A percentile compares a stretch with the other conserved stretches of the same genome.
These are phyloP conservation scores for Pyrrhura leucotis DNA, from an alignment of 2,797 vertebrate genomes.

Conservation along the genomic window DNA sequence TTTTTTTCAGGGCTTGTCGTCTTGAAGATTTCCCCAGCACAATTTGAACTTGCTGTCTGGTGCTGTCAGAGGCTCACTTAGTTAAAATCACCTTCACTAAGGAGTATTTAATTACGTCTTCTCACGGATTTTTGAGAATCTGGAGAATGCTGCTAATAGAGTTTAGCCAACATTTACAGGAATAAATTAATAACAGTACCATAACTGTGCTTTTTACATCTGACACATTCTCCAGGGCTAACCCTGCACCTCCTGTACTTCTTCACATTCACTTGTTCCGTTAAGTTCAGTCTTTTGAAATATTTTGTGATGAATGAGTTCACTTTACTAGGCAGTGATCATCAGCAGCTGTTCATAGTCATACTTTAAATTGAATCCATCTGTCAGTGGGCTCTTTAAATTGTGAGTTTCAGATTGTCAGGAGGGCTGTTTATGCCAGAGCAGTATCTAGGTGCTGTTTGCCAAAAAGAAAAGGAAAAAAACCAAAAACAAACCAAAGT, in stretches of 20 bases:
- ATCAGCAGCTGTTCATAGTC: slow-evolving; percentile 51
- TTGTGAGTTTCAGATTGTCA: not conserved
- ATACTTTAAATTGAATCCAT: slow-evolving; percentile 36
- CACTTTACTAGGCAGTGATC: slow-evolving; percentile 3
- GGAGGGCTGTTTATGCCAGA: not conserved
- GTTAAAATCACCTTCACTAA: not conserved
- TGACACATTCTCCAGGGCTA: not conserved
- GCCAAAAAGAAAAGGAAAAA: not conserved
- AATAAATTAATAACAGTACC: slow-evolving; percentile 18
- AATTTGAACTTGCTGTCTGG: not conserved
- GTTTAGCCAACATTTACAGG: not conserved
- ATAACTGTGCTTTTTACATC: not conserved
- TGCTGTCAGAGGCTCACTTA: not conserved
- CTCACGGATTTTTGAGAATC: not conserved
- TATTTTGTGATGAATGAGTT: slow-evolving; percentile 31
- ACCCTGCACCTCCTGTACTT: not conserved
- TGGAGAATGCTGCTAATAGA: not conserved
- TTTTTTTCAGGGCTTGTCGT: not conserved
- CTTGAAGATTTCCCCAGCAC: not conserved
- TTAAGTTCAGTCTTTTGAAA: slow-evolving; percentile 37
- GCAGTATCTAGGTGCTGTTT: not conserved
- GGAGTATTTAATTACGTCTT: not conserved
- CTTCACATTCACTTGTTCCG: slow-evolving; percentile 33
- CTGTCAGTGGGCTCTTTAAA: slow-evolving; percentile 14
- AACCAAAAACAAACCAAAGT: accelerated